phyloP scores from a whole-genome alignment of 2,888 invertebrate species.

The Bhutanitis thaidina region DNA sequence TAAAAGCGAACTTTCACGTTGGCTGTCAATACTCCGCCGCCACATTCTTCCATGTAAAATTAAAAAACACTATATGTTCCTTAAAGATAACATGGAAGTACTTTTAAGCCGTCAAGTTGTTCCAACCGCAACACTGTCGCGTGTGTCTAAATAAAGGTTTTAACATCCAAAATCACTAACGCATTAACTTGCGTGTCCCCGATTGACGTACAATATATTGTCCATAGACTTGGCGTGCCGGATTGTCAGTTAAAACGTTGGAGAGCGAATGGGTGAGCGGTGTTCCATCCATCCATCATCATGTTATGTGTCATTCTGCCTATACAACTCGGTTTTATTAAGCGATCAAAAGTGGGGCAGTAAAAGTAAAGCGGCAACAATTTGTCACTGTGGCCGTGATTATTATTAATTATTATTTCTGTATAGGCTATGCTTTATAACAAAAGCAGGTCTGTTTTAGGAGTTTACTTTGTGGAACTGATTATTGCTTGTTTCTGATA shows the following conservation, averaged over 20 bases:
- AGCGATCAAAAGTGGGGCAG: conserved; percentile 55
- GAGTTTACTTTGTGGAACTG: too few species aligned
- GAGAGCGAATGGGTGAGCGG: conserved; percentile 53
- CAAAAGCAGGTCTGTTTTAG: background rate
- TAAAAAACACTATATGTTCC: too few species aligned
- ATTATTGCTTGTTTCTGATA: too few species aligned
- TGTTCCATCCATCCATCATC: conserved; percentile 59
- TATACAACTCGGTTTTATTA: conserved; percentile 54
- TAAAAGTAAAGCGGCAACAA: conserved; percentile 42
- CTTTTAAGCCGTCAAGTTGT: background rate
- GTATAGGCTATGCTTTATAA: conserved; percentile 15
- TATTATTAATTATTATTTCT: conserved; percentile 30
- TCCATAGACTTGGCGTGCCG: conserved; percentile 61
- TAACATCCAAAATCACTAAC: background rate
- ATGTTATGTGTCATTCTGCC: conserved; percentile 44
- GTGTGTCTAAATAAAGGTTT: background rate
- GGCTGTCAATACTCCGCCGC: too few species aligned
- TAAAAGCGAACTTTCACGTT: too few species aligned
- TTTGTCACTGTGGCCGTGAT: conserved; percentile 48
- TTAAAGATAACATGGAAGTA: background rate
- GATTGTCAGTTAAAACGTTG: conserved; percentile 61
- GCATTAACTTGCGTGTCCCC: conserved; percentile 49
- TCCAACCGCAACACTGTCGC: background rate
- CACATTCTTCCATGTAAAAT: too few species aligned
- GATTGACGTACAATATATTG: conserved; percentile 72